These are phyloP conservation scores for Icerya purchasi DNA, from an alignment of 2,888 invertebrate species.

Conservation along the genomic window DNA sequence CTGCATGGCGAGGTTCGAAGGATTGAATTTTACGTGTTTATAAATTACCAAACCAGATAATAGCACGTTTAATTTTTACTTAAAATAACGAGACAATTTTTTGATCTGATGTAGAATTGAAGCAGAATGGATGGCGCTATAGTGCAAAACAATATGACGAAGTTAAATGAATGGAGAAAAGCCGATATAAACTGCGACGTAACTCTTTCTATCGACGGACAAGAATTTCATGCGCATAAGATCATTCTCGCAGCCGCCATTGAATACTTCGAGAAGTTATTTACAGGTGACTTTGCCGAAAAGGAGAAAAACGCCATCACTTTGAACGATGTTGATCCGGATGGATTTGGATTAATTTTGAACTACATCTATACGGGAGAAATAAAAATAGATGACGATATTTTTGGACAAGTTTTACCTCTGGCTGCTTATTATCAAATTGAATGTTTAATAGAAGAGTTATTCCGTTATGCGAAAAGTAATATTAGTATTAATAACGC, in stretches of 20 bases:
- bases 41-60: too few relatives aligned
- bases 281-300: background rate
- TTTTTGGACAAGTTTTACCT: background rate
- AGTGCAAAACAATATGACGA: too few relatives aligned
- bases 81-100: too few relatives aligned
- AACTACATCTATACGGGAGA: background rate
- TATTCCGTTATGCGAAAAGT: too few relatives aligned
- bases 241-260: background rate
- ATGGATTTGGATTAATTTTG: background rate
- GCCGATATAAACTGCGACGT: background rate
- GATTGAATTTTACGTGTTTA: too few relatives aligned
- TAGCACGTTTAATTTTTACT: too few relatives aligned
- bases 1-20: too few relatives aligned
- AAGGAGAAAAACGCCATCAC: background rate
- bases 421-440: background rate
- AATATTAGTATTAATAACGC: too few relatives aligned
- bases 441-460: background rate
- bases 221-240: background rate
- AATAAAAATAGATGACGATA: background rate
- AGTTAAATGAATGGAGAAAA: background rate
- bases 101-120: too few relatives aligned
- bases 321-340: background rate
- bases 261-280: background rate
- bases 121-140: too few relatives aligned
- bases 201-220: background rate